Evolutionary conservation across 1,140 invertebrate species (phyloP).

Genomic region (Trachymyrmex septentrionalis): DNA sequence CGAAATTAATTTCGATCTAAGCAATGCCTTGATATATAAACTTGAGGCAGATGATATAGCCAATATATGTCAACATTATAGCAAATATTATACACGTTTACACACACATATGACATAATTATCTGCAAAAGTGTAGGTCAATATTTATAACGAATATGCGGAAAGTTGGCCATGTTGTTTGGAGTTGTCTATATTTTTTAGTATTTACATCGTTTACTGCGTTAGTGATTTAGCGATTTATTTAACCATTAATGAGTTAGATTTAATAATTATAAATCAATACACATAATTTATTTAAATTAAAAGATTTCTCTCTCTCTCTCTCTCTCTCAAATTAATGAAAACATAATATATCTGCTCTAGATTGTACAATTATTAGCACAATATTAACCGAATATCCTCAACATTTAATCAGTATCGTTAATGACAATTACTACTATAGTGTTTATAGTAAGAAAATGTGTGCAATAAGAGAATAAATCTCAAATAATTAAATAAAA

Average conservation of each 20-base stretch:
- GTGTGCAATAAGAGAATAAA: not conserved
- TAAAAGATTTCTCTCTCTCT: not conserved
- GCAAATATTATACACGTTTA: too few species aligned
- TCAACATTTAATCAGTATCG: too few species aligned
- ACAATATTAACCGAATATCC: too few species aligned
- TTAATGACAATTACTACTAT: too few species aligned
- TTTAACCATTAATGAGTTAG: not conserved
- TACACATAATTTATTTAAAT: not conserved
- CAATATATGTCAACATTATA: too few species aligned
- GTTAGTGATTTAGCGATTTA: not conserved
- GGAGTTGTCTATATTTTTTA: not conserved
- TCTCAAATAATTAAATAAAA: conserved; percentile 6
- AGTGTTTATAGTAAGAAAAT: not conserved
- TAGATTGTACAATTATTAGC: too few species aligned
- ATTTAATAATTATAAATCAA: too few species aligned
- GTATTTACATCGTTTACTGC: not conserved
- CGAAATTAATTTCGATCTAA: not conserved
- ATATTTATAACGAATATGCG: too few species aligned
- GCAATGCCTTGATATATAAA: not conserved
- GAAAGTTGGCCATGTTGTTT: too few species aligned
- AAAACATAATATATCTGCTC: not conserved
- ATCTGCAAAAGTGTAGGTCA: too few species aligned
- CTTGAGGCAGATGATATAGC: too few species aligned
- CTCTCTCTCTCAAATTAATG: not conserved
- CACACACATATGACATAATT: too few species aligned